Evolutionary conservation across 2,888 invertebrate genomes (phyloP).

Genomic region (Gymnosoma rotundatum): DNA sequence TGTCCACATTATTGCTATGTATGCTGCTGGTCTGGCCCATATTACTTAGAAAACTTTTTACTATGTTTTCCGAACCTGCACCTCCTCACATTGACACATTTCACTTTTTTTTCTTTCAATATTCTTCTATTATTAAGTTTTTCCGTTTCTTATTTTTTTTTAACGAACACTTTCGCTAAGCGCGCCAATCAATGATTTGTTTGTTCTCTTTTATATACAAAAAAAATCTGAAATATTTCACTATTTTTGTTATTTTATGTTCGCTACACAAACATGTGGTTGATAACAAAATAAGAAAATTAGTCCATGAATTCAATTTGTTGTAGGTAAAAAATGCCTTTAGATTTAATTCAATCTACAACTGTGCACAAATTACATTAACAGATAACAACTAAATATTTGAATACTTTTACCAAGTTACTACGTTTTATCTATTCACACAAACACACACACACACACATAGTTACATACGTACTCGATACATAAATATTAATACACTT

Average conservation of each 20-base stretch:
- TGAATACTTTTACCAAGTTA: neutral
- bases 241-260: no score
- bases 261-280: no score
- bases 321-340: neutral
- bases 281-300: no score
- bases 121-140: slow-evolving; percentile 12
- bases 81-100: slow-evolving; percentile 53
- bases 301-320: neutral
- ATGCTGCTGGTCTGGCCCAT: slow-evolving; percentile 65
- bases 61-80: slow-evolving; percentile 40
- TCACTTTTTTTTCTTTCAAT: slow-evolving; percentile 7
- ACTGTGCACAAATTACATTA: slow-evolving; percentile 15
- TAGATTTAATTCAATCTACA: slow-evolving; percentile 6
- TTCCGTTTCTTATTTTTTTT: neutral
- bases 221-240: no score
- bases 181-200: neutral
- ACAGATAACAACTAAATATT: slow-evolving; percentile 4
- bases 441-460: no score
- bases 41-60: slow-evolving; percentile 58
- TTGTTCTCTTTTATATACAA: neutral
- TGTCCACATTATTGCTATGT: slow-evolving; percentile 51
- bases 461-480: no score
- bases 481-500: no score
- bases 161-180: neutral
- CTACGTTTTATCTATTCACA: no score